phyloP scores from a whole-genome alignment of 2,797 vertebrate genomes.

The Fratercula arctica region DNA sequence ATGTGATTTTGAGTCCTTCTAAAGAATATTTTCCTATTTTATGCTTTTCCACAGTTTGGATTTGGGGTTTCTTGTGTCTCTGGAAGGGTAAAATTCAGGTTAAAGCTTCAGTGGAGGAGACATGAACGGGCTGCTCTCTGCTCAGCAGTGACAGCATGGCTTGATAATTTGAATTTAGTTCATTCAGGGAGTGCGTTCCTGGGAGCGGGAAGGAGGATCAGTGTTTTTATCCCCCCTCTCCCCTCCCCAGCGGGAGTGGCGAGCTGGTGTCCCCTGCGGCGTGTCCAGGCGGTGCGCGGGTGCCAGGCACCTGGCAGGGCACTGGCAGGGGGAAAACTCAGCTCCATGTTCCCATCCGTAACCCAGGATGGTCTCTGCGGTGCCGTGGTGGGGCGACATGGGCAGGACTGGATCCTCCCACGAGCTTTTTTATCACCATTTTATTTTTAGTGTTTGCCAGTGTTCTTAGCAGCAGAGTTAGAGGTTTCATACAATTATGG shows the following conservation, averaged over 20 bases:
- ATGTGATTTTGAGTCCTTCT: neutral
- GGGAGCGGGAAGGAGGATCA: neutral
- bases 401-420: neutral
- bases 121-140: neutral
- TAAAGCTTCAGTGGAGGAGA: neutral
- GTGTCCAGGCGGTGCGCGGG: fast-evolving
- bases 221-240: neutral
- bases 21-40: neutral
- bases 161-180: neutral
- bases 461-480: neutral
- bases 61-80: neutral
- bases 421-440: neutral
- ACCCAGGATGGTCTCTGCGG: neutral
- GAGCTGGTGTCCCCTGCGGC: neutral
- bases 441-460: neutral
- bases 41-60: neutral
- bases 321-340: neutral
- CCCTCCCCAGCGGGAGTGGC: neutral
- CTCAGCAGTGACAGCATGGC: neutral
- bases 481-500: neutral
- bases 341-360: no score
- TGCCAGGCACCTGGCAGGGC: no score
- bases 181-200: neutral
- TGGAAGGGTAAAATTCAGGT: neutral
- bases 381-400: fast-evolving